Base-by-base conservation (phyloP, 2,888 invertebrate species). In the Digitonthophagus gazella region DNA sequence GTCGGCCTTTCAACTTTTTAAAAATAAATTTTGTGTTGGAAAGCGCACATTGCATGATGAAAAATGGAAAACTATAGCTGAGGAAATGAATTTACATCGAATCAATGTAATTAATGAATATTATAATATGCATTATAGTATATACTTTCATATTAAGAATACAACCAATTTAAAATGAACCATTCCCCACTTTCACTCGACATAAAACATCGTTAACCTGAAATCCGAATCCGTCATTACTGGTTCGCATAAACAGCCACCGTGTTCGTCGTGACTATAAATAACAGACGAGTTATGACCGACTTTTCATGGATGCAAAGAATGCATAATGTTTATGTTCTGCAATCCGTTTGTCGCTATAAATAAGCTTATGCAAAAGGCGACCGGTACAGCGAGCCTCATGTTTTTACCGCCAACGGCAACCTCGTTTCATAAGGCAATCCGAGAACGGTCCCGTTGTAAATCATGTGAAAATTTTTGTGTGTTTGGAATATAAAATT, bases 281-380 rank as follows among this genome's bases (percentile, higher is more conserved):
- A 61, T 61, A 61, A 61, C 61, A 2, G 8, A 20, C 18, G 20
- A 18, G 61, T 61, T 18, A 61, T 19, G n/a, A 18, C 61, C 61
- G 61, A 61, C 16, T 61, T 61, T 20, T 61, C 18, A 11, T n/a
- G 61, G 16, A 18, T 61, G n/a, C 18, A 61, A 61, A 61, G 61
- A 61, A 20, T 61, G 20, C 20, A 61, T 20, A 16, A 61, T 61
- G 61, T 61, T 61, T 61, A 61, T 20, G 61, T 61, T 61, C 20
- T n/a, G 18, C 19, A 19, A 61, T 61, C 61, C 20, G 61, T 61
- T 61, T 19, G 61, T 18, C 11, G 61, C 61, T 18, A 61, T 61
- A 61, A 61, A 61, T 16, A 61, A 15, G 3, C 19, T 61, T 61
- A 61, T 61, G 61, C 20, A 61, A 61, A 44, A 44, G 28, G 11